Conservation (phyloP, 2,113 vertebrate genomes). For the Eurystomus gularis region DNA sequence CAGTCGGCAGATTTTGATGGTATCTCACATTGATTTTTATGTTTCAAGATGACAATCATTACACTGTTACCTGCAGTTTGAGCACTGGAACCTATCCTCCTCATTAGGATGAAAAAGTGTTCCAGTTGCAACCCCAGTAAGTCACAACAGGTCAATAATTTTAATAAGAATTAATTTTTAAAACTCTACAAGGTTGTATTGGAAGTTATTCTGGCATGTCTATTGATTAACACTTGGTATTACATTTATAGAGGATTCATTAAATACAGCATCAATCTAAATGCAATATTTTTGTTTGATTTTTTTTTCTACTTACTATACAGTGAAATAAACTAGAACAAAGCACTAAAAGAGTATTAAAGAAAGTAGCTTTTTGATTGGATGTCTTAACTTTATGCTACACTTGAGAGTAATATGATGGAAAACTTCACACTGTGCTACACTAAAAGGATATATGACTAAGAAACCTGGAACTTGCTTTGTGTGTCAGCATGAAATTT, state of each 20-base stretch:
- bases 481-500: not conserved
- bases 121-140: constrained; percentile 73
- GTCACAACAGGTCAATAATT: constrained; percentile 86
- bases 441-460: not conserved
- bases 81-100: constrained; percentile 75
- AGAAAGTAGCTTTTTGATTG: not conserved
- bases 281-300: constrained; percentile 60
- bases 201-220: constrained; percentile 86
- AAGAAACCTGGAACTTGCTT: not conserved
- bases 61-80: constrained; percentile 77
- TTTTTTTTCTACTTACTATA: not conserved
- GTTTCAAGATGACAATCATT: constrained; percentile 81
- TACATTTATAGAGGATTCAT: constrained; percentile 89
- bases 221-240: constrained; percentile 95
- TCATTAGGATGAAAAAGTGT: constrained; percentile 82
- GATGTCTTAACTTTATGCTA: not conserved
- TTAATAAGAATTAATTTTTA: constrained; percentile 90
- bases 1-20: constrained; percentile 66
- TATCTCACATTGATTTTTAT: constrained; percentile 73
- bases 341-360: not conserved
- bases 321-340: not conserved
- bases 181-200: constrained; percentile 88
- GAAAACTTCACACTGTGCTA: not conserved
- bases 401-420: not conserved
- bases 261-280: constrained; percentile 85